phyloP scores from a whole-genome alignment of 2,113 vertebrate genomes.

The Hyla sarda region DNA sequence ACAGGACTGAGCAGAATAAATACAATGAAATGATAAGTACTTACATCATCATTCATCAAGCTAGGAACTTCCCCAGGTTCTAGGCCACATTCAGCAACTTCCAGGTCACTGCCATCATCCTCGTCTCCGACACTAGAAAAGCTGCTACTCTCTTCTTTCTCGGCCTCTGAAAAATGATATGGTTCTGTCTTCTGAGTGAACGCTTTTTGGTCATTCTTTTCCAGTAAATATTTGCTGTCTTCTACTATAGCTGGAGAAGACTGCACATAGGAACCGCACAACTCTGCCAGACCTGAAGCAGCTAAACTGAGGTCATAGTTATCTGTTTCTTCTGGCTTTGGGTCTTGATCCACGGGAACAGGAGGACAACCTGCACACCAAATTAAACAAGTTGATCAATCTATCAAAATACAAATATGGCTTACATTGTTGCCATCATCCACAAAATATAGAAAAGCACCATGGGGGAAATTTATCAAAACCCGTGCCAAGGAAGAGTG shows the following conservation, averaged over 20 bases:
- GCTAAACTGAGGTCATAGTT: constrained; percentile 43
- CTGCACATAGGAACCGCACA: neutral
- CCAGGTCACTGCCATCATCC: constrained; percentile 70
- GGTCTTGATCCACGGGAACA: constrained; percentile 45
- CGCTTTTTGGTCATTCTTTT: constrained; percentile 29
- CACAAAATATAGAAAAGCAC: no score
- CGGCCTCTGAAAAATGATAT: constrained; percentile 60
- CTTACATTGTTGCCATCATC: neutral
- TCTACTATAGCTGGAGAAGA: constrained; percentile 54
- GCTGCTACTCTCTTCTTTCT: constrained; percentile 67
- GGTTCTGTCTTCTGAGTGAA: constrained; percentile 43
- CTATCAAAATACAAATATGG: neutral
- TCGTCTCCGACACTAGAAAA: constrained; percentile 64
- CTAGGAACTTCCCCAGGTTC: constrained; percentile 77
- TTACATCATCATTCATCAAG: constrained; percentile 68
- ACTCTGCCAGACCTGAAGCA: constrained; percentile 49
- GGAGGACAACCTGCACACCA: constrained; percentile 57
- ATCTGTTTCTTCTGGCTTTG: constrained; percentile 59
- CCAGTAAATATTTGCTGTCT: constrained; percentile 46
- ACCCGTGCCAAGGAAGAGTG: no score
- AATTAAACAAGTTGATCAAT: neutral
- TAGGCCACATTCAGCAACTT: constrained; percentile 72
- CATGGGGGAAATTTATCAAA: no score
- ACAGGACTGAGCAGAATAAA: constrained; percentile 56
- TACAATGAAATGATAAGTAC: constrained; percentile 48